These are phyloP conservation scores for Caenorhabditis macrosperma DNA, from an alignment of 2,888 invertebrate species.

Conservation along the genomic window DNA sequence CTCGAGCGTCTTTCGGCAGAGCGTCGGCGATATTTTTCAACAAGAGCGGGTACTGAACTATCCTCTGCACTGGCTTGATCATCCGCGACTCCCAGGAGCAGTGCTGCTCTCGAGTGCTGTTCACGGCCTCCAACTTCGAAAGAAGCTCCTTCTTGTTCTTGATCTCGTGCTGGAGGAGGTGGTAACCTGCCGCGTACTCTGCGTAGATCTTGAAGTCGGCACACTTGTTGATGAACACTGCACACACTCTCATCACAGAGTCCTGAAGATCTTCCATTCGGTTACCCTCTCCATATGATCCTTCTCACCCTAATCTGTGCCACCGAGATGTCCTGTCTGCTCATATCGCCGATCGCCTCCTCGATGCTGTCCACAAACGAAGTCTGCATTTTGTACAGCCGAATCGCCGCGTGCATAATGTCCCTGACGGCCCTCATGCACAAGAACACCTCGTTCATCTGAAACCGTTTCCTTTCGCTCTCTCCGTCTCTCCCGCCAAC, in stretches of 20 bases:
- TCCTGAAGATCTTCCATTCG: too few relatives aligned
- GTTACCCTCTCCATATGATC: too few relatives aligned
- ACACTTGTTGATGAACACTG: slow-evolving; percentile 75
- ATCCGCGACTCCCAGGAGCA: slow-evolving; percentile 72
- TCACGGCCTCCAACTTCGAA: slow-evolving; percentile 65
- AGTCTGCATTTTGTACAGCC: slow-evolving; percentile 62
- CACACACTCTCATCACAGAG: slow-evolving; percentile 70
- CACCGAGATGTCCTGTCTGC: slow-evolving; percentile 41
- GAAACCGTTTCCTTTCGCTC: slow-evolving; percentile 4
- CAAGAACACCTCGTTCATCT: slow-evolving; percentile 67
- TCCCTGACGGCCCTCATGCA: slow-evolving; percentile 61
- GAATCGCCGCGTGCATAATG: slow-evolving; percentile 64
- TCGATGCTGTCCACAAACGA: slow-evolving; percentile 62
- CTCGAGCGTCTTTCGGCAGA: slow-evolving; percentile 59
- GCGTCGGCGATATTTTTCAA: slow-evolving; percentile 64
- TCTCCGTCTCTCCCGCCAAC: background rate
- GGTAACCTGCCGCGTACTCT: slow-evolving; percentile 76
- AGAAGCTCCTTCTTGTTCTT: slow-evolving; percentile 63
- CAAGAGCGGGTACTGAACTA: slow-evolving; percentile 73
- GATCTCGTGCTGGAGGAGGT: slow-evolving; percentile 72
- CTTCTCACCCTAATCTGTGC: slow-evolving; percentile 63
- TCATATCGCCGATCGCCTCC: slow-evolving; percentile 66
- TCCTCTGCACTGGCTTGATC: slow-evolving; percentile 77
- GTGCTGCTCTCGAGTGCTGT: slow-evolving; percentile 68
- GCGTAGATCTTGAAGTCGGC: slow-evolving; percentile 75